Evolutionary conservation across 2,113 vertebrate species (phyloP).

Genomic region (Lanius collurio): DNA sequence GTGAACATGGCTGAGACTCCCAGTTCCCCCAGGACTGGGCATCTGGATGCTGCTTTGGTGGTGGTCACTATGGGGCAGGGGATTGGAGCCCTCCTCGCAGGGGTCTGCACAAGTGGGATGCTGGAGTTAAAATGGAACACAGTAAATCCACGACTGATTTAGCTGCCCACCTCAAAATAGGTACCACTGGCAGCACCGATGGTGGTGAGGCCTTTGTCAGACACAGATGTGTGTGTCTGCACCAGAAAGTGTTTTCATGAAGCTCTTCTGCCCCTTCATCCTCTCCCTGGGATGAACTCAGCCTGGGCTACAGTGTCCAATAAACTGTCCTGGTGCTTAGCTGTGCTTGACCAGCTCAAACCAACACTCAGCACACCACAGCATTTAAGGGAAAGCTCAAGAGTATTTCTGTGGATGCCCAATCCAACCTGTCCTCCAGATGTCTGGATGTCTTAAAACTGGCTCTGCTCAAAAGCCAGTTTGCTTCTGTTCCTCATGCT

Average conservation of each 20-base stretch:
- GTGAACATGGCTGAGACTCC: background rate
- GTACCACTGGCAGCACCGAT: background rate
- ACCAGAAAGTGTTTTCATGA: background rate
- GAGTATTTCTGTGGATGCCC: background rate
- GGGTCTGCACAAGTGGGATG: background rate
- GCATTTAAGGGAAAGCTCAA: background rate
- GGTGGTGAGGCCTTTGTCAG: fast-evolving
- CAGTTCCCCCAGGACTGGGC: background rate
- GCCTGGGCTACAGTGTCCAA: background rate
- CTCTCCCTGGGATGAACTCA: background rate
- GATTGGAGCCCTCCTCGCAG: background rate
- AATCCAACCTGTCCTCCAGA: background rate
- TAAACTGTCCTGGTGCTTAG: background rate
- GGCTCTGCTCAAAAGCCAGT: background rate
- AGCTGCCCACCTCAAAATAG: background rate
- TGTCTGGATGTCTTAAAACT: background rate
- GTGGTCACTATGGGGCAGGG: background rate
- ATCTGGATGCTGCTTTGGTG: background rate
- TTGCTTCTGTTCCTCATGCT: background rate
- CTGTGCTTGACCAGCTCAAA: background rate
- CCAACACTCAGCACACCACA: background rate
- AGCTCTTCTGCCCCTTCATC: background rate
- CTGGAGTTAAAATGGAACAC: background rate
- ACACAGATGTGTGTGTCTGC: fast-evolving
- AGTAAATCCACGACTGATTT: background rate